Percentiles rank a stretch among this genome's conserved stretches.
Conservation (phyloP, 1,140 invertebrate genomes). For the Papilio glaucus region DNA sequence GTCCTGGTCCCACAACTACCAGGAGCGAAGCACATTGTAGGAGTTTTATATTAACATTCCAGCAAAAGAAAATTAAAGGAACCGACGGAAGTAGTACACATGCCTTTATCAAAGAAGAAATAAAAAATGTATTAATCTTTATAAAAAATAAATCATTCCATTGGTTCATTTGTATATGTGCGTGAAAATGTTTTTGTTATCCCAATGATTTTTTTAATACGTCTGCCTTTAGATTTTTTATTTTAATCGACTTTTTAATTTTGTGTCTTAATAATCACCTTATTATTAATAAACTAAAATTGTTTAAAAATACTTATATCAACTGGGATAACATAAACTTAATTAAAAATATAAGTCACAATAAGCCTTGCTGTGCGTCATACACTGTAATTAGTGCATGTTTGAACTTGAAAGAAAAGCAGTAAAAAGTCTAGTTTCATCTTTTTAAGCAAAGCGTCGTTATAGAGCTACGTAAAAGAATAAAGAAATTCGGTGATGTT, state of each 20-base stretch:
- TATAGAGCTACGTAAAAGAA: not conserved
- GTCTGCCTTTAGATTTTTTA: not conserved
- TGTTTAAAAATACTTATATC: not conserved
- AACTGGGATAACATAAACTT: conserved; percentile 30
- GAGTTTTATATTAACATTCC: conserved; percentile 45
- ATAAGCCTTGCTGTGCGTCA: conserved; percentile 46
- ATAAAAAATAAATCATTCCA: conserved; percentile 13
- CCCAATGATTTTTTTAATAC: not conserved
- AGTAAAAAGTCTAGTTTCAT: not conserved
- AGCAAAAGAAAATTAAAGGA: conserved; percentile 38
- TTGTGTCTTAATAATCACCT: too few species aligned
- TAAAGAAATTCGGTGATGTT: conserved; percentile 4
- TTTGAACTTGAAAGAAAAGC: conserved; percentile 14
- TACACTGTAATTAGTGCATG: conserved; percentile 39
- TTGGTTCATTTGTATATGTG: conserved; percentile 31
- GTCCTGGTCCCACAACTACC: conserved; percentile 93
- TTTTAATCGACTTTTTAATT: too few species aligned
- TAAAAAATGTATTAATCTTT: conserved; percentile 5
- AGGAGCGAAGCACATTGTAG: conserved; percentile 54
- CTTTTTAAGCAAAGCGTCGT: conserved; percentile 24
- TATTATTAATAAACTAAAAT: too few species aligned
- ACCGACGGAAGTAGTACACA: conserved; percentile 31
- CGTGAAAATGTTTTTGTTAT: conserved; percentile 5
- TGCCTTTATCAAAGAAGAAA: conserved; percentile 3
- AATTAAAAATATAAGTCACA: conserved; percentile 30